These are phyloP conservation scores for Tethea ocularis DNA, from an alignment of 2,888 invertebrate genomes.

Conservation along the genomic window DNA sequence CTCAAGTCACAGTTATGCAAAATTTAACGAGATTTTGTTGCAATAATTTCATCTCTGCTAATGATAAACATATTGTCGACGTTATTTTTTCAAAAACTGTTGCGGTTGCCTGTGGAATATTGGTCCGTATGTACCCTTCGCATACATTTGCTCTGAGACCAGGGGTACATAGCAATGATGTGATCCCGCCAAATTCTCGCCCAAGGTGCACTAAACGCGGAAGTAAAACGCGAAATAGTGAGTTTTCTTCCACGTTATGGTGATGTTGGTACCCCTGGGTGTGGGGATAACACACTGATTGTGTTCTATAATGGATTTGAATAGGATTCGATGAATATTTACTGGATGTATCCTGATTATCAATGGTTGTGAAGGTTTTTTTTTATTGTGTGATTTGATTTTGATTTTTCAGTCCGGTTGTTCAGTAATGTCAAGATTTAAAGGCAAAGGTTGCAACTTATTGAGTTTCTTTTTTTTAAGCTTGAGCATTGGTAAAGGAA, in stretches of 20 bases:
- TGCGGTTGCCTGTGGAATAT: neutral
- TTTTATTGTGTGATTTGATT: too few species aligned
- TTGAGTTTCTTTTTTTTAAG: too few species aligned
- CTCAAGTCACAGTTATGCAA: neutral
- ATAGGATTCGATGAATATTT: slow-evolving; percentile 34
- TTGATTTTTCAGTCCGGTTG: too few species aligned
- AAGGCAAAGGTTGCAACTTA: too few species aligned
- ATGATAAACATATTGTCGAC: too few species aligned
- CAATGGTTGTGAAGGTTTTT: neutral
- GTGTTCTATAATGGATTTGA: slow-evolving; percentile 43
- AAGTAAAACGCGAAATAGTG: slow-evolving; percentile 56
- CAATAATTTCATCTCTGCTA: neutral
- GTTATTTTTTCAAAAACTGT: neutral
- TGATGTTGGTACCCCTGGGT: neutral
- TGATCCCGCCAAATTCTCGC: slow-evolving; percentile 39
- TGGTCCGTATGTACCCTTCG: neutral
- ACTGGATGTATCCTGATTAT: slow-evolving; percentile 10
- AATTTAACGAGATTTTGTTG: neutral
- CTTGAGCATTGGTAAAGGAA: too few species aligned
- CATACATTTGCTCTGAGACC: slow-evolving; percentile 19
- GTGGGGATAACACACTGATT: slow-evolving; percentile 2
- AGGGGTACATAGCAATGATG: slow-evolving; percentile 37
- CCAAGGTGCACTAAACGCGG: slow-evolving; percentile 68
- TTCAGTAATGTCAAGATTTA: too few species aligned
- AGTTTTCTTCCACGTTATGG: slow-evolving; percentile 31